Percentiles rank a stretch among this genome's conserved stretches.
Evolutionary conservation across 2,888 invertebrate species (phyloP).

Genomic region (Xanthorhoe designata): DNA sequence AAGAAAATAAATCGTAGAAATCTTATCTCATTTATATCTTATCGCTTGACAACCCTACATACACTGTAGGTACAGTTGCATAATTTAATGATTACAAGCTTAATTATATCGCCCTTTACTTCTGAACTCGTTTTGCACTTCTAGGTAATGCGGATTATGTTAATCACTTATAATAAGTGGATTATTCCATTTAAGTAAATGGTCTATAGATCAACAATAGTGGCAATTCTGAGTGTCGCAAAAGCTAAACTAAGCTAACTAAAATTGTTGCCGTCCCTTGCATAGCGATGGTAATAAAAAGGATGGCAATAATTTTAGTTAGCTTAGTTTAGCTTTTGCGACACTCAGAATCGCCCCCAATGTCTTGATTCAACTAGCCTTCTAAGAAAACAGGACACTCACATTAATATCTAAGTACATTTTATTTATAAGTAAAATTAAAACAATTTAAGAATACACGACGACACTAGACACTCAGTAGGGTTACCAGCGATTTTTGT

Average conservation of each 20-base stretch:
- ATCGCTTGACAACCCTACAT: slow-evolving; percentile 25
- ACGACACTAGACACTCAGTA: too few species aligned
- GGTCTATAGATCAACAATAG: slow-evolving; percentile 18
- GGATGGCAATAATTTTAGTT: too few species aligned
- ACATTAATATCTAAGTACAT: too few species aligned
- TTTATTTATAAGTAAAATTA: too few species aligned
- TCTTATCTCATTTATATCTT: not conserved
- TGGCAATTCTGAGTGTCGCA: too few species aligned
- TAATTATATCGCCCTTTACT: slow-evolving; percentile 47
- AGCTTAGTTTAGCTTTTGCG: too few species aligned
- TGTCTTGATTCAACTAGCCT: slow-evolving; percentile 19
- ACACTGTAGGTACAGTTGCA: slow-evolving; percentile 41
- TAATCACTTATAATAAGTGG: slow-evolving; percentile 42
- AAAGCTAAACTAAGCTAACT: too few species aligned
- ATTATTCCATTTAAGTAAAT: slow-evolving; percentile 33
- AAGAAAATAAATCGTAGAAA: not conserved
- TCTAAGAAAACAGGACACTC: not conserved
- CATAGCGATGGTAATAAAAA: too few species aligned
- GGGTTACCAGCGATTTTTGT: too few species aligned
- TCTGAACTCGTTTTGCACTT: slow-evolving; percentile 41
- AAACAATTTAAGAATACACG: too few species aligned
- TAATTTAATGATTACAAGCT: slow-evolving; percentile 47
- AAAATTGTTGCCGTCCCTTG: too few species aligned
- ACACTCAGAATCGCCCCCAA: too few species aligned
- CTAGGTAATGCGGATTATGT: slow-evolving; percentile 43